Conservation (phyloP, 2,113 vertebrate species). For the Steatornis caripensis region DNA sequence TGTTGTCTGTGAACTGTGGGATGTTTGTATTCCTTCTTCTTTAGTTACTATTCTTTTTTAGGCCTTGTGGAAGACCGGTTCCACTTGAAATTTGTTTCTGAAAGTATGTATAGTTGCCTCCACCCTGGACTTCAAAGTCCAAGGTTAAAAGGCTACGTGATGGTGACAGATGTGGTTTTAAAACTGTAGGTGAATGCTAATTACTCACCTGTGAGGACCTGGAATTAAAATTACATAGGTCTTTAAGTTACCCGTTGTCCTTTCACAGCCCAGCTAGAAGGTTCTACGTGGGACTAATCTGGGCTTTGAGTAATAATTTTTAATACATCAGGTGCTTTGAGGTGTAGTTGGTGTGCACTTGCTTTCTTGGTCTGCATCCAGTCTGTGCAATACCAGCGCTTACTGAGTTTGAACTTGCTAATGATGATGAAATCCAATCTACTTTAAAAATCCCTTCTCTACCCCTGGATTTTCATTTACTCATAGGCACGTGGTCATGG, state of each 20-base stretch:
- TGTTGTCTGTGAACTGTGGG: background rate
- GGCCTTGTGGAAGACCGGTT: background rate
- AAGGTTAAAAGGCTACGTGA: background rate
- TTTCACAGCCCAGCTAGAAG: background rate
- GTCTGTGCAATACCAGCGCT: background rate
- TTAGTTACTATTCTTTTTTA: background rate
- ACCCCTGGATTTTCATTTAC: background rate
- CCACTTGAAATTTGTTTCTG: background rate
- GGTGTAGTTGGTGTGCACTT: background rate
- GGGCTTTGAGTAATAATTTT: background rate
- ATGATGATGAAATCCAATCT: background rate
- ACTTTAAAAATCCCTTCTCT: background rate
- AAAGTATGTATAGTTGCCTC: background rate
- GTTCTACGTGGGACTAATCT: background rate
- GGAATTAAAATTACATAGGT: background rate
- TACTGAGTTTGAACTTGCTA: background rate
- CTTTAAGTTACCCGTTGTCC: background rate
- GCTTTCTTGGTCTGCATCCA: background rate
- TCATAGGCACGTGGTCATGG: too few relatives aligned
- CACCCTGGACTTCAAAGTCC: background rate
- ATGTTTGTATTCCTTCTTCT: background rate
- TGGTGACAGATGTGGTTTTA: background rate
- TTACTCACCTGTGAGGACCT: background rate
- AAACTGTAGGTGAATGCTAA: background rate
- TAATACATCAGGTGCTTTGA: background rate